phyloP scores from a whole-genome alignment of 2,888 invertebrate genomes.

The Polydrusus pterygomalis region DNA sequence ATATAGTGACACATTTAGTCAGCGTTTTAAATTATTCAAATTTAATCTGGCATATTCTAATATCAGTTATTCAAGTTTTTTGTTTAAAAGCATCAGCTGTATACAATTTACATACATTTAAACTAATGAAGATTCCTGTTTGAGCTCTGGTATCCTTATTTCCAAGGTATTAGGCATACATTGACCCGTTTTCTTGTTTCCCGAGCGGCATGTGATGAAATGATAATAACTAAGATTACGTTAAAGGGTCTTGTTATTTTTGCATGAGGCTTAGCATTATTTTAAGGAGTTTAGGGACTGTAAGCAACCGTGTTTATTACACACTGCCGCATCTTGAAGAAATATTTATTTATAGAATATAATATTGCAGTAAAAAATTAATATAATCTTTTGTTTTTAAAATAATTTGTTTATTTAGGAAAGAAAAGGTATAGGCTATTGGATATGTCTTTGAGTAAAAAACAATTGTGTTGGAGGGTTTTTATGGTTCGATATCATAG shows the following conservation, averaged over 20 bases:
- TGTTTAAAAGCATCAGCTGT: conserved; percentile 3
- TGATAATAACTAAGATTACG: conserved; percentile 44
- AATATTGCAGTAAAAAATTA: neutral
- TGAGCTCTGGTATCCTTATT: conserved; percentile 19
- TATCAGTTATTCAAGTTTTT: neutral
- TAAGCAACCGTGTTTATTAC: conserved; percentile 24
- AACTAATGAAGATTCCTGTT: conserved; percentile 18
- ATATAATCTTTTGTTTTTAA: too few species aligned
- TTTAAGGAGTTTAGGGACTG: conserved; percentile 39
- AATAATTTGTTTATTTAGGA: too few species aligned
- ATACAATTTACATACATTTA: conserved; percentile 8
- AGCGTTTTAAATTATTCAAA: neutral
- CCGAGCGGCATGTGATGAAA: conserved; percentile 32
- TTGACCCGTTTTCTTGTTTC: conserved; percentile 29
- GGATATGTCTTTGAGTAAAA: too few species aligned
- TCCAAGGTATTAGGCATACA: conserved; percentile 26
- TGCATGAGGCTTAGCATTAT: conserved; percentile 32
- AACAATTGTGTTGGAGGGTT: too few species aligned
- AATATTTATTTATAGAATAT: neutral
- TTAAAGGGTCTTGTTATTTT: conserved; percentile 43
- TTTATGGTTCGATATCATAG: too few species aligned
- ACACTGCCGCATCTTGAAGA: neutral
- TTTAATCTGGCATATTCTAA: neutral
- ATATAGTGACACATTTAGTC: too few species aligned
- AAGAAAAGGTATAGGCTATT: too few species aligned